Base-by-base conservation (phyloP, 2,797 vertebrate genomes). In the Arctocebus calabarensis region DNA sequence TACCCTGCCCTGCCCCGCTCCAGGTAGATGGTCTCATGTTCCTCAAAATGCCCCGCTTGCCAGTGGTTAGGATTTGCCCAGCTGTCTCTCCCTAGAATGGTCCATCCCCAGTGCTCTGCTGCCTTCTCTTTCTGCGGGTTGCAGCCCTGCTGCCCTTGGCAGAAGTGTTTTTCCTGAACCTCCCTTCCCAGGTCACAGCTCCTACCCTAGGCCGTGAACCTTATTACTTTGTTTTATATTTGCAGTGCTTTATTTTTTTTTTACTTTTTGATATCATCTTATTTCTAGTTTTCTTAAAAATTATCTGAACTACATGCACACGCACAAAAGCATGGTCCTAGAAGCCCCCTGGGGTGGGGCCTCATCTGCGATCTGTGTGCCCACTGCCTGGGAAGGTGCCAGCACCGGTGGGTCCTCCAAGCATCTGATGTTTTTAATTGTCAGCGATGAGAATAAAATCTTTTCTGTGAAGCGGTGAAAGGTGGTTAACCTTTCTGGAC, bases 61-160 rank as follows among this genome's bases (percentile, higher is more conserved):
- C 37, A 20, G 48, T 27, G 7, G 1, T 25, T 7, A 27, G 52
- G 52, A 37, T 25, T 25, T 25, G 52, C 55, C 0, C 0, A 4
- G 23, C 22, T 17, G 22, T 55, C 77, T 59, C n/a, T 59, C 77
- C 77, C 77, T 7, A 6, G n/a, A 32, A 55, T 0, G 8, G 34
- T 9, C 55, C 22, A 2, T 59, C n/a, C 34, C 77, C 32, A n/a
- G 27, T 22, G 7, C 13, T 27, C 34, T 37, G 22, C 25, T 17
- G 17, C 62, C 29, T 64, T 70, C 66, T 68, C 34, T 1, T 25
- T 34, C 68, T 34, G n/a, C 9, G 0, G 19, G n/a, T 9, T 13
- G 34, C 9, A 22, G 62, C 62, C 64, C 64, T 3, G 16, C 32
- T 66, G 32, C 22, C 77, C 77, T 34, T 32, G 1, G 22, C 48